Conservation (phyloP, 2,888 invertebrate species). For the Ferrisia virgata region DNA sequence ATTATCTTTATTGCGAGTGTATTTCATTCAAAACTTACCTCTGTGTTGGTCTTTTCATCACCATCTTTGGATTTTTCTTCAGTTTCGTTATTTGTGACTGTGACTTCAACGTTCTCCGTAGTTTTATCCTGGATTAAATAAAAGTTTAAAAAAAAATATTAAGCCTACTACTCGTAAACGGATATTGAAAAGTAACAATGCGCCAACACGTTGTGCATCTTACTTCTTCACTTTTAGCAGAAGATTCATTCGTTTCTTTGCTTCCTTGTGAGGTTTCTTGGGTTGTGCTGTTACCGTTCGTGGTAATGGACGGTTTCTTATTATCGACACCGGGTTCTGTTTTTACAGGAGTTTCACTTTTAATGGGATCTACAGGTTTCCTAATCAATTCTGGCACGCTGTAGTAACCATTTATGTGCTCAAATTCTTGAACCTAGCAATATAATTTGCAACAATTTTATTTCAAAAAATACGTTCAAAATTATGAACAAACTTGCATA, state of each 20-base stretch:
- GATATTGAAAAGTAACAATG: too few species aligned
- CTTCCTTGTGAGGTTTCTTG: neutral
- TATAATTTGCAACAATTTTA: neutral
- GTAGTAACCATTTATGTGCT: conserved; percentile 95
- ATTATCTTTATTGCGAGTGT: neutral
- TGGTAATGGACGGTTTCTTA: neutral
- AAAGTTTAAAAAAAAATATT: neutral
- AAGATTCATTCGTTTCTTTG: neutral
- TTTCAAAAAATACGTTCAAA: neutral
- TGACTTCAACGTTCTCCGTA: conserved; percentile 46
- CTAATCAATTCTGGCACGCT: conserved; percentile 92
- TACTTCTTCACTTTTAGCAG: neutral
- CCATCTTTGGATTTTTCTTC: conserved; percentile 50
- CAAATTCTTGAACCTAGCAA: conserved; percentile 88
- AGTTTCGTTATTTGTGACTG: conserved; percentile 45
- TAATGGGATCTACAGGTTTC: conserved; percentile 62
- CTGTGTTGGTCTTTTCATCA: conserved; percentile 40
- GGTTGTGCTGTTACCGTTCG: neutral
- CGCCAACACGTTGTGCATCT: too few species aligned
- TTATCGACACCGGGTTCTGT: neutral
- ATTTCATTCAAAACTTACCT: neutral
- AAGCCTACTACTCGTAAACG: neutral
- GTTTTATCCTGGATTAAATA: neutral
- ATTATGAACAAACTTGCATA: neutral
- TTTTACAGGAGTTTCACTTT: neutral